Percentiles rank a stretch among this genome's conserved stretches.
Evolutionary conservation across 2,797 vertebrate genomes (phyloP).

Genomic region (Eupleurogrammus muticus): DNA sequence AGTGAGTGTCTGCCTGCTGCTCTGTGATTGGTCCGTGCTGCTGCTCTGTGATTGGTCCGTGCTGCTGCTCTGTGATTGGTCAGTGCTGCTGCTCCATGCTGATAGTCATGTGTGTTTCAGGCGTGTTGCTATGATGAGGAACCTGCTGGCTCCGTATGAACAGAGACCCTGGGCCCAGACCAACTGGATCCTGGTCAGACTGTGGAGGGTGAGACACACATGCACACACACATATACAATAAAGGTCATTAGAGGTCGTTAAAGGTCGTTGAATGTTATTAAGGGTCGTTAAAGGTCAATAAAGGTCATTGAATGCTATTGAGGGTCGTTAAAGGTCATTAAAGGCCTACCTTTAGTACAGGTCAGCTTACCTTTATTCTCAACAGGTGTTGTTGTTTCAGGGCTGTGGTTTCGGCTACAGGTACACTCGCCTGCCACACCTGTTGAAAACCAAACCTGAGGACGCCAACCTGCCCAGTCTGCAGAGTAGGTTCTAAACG

Average conservation of each 20-base stretch:
- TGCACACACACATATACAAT: neutral
- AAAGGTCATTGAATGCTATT: too few relatives aligned
- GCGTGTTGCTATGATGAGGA: constrained; percentile 95
- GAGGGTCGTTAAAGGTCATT: too few relatives aligned
- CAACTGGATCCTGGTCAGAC: constrained; percentile 97
- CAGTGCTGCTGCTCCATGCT: neutral
- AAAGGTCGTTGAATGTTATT: too few relatives aligned
- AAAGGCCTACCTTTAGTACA: too few relatives aligned
- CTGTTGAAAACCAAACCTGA: constrained; percentile 97
- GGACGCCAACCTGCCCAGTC: constrained; percentile 95
- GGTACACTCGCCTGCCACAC: constrained; percentile 96
- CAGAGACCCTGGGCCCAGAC: constrained; percentile 99
- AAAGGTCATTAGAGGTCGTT: too few relatives aligned
- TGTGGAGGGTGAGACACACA: constrained; percentile 90
- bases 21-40: neutral
- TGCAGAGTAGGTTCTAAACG: constrained; percentile 91
- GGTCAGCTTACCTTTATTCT: too few relatives aligned
- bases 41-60: neutral
- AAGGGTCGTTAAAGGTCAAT: too few relatives aligned
- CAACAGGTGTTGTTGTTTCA: constrained; percentile 49
- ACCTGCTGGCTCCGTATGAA: constrained; percentile 95
- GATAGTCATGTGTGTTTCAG: constrained; percentile 72
- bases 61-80: neutral
- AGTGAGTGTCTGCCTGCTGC: constrained; percentile 86
- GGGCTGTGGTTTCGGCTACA: constrained; percentile 98